Conservation (phyloP, 1,140 invertebrate genomes). For the Drosophila grimshawi region DNA sequence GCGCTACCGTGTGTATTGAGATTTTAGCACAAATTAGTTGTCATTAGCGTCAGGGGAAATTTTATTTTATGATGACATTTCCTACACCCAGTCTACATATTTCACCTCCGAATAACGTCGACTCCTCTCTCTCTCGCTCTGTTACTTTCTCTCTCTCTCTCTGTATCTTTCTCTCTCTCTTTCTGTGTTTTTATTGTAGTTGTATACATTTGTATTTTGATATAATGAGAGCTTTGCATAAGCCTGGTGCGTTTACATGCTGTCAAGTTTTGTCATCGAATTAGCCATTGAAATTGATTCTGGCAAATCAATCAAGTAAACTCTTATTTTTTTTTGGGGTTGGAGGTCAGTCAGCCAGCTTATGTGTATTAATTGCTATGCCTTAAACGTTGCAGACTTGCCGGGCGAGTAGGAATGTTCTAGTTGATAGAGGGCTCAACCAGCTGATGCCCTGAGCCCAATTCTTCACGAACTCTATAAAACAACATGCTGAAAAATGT, state of each 20-base stretch:
- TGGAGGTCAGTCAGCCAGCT: background rate
- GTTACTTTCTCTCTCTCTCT: slow-evolving; percentile 10
- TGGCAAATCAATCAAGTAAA: slow-evolving; percentile 33
- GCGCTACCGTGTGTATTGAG: slow-evolving; percentile 55
- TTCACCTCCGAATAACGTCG: slow-evolving; percentile 43
- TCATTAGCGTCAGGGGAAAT: slow-evolving; percentile 79
- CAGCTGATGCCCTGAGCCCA: too few species aligned
- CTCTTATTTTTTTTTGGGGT: background rate
- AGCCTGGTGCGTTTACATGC: slow-evolving; percentile 30
- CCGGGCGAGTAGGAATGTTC: too few species aligned
- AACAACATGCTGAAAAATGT: too few species aligned
- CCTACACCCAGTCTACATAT: slow-evolving; percentile 45
- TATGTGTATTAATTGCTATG: too few species aligned
- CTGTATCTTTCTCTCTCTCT: slow-evolving; percentile 14
- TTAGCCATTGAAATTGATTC: slow-evolving; percentile 24
- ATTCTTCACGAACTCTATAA: too few species aligned
- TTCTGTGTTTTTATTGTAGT: slow-evolving; percentile 4
- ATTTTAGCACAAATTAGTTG: slow-evolving; percentile 77
- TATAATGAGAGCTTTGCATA: slow-evolving; percentile 46
- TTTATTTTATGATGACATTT: slow-evolving; percentile 78
- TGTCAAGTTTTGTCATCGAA: slow-evolving; percentile 32
- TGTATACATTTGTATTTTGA: slow-evolving; percentile 13
- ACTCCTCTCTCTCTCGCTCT: slow-evolving; percentile 17
- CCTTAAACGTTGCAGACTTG: too few species aligned
- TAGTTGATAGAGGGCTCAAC: too few species aligned